Evolutionary conservation across 64 coral and sea anemone species (phyloP), one percentile per base, ranked within the genome.

Genomic region (Cladopsammia gracilis): DNA sequence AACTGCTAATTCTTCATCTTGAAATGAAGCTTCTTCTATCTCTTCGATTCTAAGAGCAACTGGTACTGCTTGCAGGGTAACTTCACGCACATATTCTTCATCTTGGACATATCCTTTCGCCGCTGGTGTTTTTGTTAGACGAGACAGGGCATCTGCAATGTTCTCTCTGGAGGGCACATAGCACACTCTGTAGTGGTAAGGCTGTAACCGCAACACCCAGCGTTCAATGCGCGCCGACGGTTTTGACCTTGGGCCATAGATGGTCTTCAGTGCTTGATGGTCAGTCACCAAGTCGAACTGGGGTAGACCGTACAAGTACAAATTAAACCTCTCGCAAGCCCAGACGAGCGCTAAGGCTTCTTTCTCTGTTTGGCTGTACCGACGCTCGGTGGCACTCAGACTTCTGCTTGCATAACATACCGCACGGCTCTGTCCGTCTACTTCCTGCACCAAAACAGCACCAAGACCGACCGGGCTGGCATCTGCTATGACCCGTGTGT

Each of bases 361-460:
- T 77, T 77, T 77, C n/a, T 69, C 65, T 23, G 65, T 69, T 69
- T 69, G 65, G 20, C 53, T 56, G 12, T 56, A 56, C 2, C 53
- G 1, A 1, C 53, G 5, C 53, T 56, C 5, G 1, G 12, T 12
- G 12, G 7, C 88, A 11, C 66, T 80, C 4, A 85, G 26, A 60
- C 52, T 45, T 16, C 90, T n/a, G 16, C 89, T 91, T 3, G 89
- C 51, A 48, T 92, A 85, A 2, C 78, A 50, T 10, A 91, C 54
- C 16, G 20, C 26, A 25, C 3, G 20, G 65, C 72, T 76, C 19
- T 44, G 18, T 4, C 42, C 42, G 1, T 58, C 20, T 6, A 79
- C 25, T 4, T 42, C 88, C 79, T 80, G 75, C 20, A 62, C 52
- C 24, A 80, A 26, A 45, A 90, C 79, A 45, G 88, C 75, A 22